Conservation (phyloP, 2,888 invertebrate genomes). For the Hololepta plana region DNA sequence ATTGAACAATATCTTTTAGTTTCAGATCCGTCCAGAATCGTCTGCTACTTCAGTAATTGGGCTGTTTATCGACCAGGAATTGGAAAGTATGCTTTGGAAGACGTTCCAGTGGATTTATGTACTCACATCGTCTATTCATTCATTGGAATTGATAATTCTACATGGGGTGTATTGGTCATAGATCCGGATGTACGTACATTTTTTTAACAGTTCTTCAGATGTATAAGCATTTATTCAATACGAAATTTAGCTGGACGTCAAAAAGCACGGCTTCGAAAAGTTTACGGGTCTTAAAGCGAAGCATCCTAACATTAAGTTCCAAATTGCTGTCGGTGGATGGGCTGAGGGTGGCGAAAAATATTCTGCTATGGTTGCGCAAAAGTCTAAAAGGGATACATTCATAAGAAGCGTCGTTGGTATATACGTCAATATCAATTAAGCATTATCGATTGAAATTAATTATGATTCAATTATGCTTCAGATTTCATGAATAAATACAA, state of each 20-base stretch:
- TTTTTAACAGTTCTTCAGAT: slow-evolving; percentile 1
- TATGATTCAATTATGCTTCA: too few relatives aligned
- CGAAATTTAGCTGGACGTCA: slow-evolving; percentile 57
- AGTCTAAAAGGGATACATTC: slow-evolving; percentile 48
- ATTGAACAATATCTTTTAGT: too few relatives aligned
- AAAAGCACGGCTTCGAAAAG: slow-evolving; percentile 56
- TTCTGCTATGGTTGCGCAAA: slow-evolving; percentile 59
- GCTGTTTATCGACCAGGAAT: slow-evolving; percentile 69
- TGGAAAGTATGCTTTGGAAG: slow-evolving; percentile 68
- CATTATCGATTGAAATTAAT: too few relatives aligned
- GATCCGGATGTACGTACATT: slow-evolving; percentile 49
- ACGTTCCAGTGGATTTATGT: slow-evolving; percentile 65
- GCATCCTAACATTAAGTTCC: slow-evolving; percentile 55
- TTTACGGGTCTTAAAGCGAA: slow-evolving; percentile 55
- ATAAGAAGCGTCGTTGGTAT: slow-evolving; percentile 56
- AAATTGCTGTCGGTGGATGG: slow-evolving; percentile 80
- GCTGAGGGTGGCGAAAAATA: slow-evolving; percentile 80
- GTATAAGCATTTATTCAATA: not conserved
- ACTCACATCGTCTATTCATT: slow-evolving; percentile 82
- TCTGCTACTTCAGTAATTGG: slow-evolving; percentile 63
- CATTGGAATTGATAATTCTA: slow-evolving; percentile 64
- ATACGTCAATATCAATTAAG: too few relatives aligned
- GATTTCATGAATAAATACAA: slow-evolving; percentile 57
- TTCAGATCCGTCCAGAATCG: too few relatives aligned
- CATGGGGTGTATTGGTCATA: slow-evolving; percentile 58